Percentiles rank a stretch among this genome's conserved stretches.
Evolutionary conservation across 2,797 vertebrate species (phyloP).

Genomic region (Pipistrellus pygmaeus): DNA sequence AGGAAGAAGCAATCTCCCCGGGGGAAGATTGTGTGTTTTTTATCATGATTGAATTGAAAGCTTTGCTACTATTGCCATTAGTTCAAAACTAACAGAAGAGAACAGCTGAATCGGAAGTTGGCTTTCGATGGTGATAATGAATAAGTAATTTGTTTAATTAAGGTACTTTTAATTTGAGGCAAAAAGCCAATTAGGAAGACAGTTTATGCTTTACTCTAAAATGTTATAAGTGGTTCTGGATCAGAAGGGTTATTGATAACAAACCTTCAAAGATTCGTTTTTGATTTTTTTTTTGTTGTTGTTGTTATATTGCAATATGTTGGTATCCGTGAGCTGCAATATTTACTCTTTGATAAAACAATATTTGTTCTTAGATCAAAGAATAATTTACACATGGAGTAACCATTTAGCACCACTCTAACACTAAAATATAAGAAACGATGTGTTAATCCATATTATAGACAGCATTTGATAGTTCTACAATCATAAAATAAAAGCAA

Average conservation of each 20-base stretch:
- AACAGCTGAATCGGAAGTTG: slow-evolving; percentile 46
- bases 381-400: slow-evolving; percentile 61
- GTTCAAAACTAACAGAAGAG: slow-evolving; percentile 62
- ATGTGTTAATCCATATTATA: background rate
- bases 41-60: slow-evolving; percentile 60
- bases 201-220: slow-evolving; percentile 60
- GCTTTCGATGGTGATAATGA: slow-evolving; percentile 64
- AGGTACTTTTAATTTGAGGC: slow-evolving; percentile 62
- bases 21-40: slow-evolving; percentile 41
- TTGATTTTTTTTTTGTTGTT: background rate
- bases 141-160: slow-evolving; percentile 72
- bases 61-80: slow-evolving; percentile 38
- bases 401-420: slow-evolving; percentile 40
- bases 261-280: slow-evolving; percentile 73
- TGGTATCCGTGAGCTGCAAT: slow-evolving; percentile 25
- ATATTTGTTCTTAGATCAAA: slow-evolving; percentile 73
- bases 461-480: slow-evolving; percentile 5
- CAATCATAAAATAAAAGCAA: background rate
- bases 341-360: slow-evolving; percentile 68
- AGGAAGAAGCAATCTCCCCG: slow-evolving; percentile 63
- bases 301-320: slow-evolving; percentile 47
- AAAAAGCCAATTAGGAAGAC: slow-evolving; percentile 66
- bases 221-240: slow-evolving; percentile 49
- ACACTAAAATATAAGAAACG: slow-evolving; percentile 13
- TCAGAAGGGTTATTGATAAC: slow-evolving; percentile 66